These are phyloP conservation scores for Polylopha cassiicola DNA, from an alignment of 2,888 invertebrate species.

Conservation along the genomic window DNA sequence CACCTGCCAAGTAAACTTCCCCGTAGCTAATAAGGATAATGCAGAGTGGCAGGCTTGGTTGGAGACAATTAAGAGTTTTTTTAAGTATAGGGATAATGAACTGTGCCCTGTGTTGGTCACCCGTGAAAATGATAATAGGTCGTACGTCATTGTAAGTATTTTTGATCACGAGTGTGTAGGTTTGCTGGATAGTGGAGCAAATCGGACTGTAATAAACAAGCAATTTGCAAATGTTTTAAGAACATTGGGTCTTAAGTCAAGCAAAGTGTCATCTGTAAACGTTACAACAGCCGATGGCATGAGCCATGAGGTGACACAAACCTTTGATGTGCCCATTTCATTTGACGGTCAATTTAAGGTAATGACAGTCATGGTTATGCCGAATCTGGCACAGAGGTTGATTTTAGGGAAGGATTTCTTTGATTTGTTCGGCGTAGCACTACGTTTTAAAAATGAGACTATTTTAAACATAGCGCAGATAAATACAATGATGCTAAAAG, in stretches of 20 bases:
- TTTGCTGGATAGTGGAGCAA: conserved; percentile 20
- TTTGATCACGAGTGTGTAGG: conserved; percentile 12
- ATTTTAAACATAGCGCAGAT: too few species aligned
- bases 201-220: conserved; percentile 9
- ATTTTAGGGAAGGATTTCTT: conserved; percentile 19
- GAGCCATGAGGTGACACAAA: conserved; percentile 5
- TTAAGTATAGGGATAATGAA: neutral
- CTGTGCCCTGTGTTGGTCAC: conserved; percentile 6
- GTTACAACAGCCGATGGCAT: conserved; percentile 18
- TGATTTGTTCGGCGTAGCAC: conserved; percentile 12
- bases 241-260: conserved; percentile 7
- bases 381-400: conserved; percentile 5
- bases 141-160: conserved; percentile 11
- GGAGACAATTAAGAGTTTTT: neutral
- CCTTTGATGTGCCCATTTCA: conserved; percentile 2
- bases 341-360: conserved; percentile 16
- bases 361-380: conserved; percentile 12
- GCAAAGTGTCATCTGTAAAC: neutral
- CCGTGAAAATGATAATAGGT: conserved; percentile 15
- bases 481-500: neutral
- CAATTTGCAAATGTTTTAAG: conserved; percentile 6
- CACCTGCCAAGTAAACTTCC: conserved; percentile 15
- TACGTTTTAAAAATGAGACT: conserved; percentile 1
- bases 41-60: conserved; percentile 22
- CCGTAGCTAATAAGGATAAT: conserved; percentile 1